Percentiles rank a stretch among this genome's conserved stretches.
These are phyloP conservation scores for Actinemys pallida DNA, from an alignment of 2,113 vertebrate genomes.

Conservation along the genomic window DNA sequence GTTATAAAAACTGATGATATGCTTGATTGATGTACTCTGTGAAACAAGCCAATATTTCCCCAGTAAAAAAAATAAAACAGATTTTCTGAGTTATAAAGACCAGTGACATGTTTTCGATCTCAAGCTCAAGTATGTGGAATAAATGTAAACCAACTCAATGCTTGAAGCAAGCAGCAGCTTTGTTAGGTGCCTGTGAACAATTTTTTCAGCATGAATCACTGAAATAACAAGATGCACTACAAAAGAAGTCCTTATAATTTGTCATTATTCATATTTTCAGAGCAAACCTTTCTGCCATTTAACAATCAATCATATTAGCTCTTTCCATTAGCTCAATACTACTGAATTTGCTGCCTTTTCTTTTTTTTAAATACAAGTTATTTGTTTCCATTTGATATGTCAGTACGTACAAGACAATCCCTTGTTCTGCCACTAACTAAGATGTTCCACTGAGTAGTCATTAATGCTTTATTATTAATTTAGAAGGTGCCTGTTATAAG, in stretches of 20 bases:
- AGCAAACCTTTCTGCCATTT: not conserved
- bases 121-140: not conserved
- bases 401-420: not conserved
- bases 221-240: not conserved
- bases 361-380: not conserved
- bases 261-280: not conserved
- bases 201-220: accelerated
- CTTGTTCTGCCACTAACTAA: accelerated
- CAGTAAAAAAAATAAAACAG: not conserved
- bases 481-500: not conserved
- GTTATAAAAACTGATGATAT: not conserved
- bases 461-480: not conserved
- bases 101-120: not conserved
- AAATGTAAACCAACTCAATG: not conserved
- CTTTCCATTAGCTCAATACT: not conserved
- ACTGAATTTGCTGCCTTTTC: not conserved
- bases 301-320: accelerated
- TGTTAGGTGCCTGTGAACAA: not conserved
- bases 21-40: not conserved
- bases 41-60: not conserved
- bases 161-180: not conserved
- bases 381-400: not conserved
- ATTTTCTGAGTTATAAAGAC: not conserved
- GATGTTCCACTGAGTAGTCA: accelerated
- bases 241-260: not conserved